phyloP scores from a whole-genome alignment of 2,113 vertebrate genomes.

The Ancistrus triradiatus region DNA sequence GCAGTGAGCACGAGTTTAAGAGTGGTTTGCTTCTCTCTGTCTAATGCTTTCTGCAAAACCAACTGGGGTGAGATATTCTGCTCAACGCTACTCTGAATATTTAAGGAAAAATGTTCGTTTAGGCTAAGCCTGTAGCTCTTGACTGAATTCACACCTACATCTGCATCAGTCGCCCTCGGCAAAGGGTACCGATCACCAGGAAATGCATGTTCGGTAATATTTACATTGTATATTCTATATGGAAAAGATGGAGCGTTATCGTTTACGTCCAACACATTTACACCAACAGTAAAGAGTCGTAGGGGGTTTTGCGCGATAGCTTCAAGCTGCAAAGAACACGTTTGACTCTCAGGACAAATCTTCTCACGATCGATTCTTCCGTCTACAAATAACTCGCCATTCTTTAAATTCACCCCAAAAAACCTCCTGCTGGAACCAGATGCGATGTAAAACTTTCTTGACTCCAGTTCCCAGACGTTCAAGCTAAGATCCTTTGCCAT shows the following conservation, averaged over 20 bases:
- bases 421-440: slow-evolving; percentile 50
- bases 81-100: slow-evolving; percentile 41
- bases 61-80: slow-evolving; percentile 41
- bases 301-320: slow-evolving; percentile 58
- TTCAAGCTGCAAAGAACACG: slow-evolving; percentile 64
- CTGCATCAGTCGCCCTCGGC: slow-evolving; percentile 57
- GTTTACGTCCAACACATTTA: slow-evolving; percentile 66
- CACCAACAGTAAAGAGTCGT: slow-evolving; percentile 57
- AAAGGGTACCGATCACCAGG: slow-evolving; percentile 57
- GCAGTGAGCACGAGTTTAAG: slow-evolving; percentile 49
- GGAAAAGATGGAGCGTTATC: slow-evolving; percentile 65
- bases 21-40: slow-evolving; percentile 47
- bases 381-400: slow-evolving; percentile 57
- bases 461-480: slow-evolving; percentile 53
- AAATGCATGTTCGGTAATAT: slow-evolving; percentile 52
- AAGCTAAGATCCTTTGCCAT: slow-evolving; percentile 68
- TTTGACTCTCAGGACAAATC: slow-evolving; percentile 55
- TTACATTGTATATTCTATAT: slow-evolving; percentile 32
- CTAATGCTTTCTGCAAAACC: slow-evolving; percentile 52
- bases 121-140: slow-evolving; percentile 62
- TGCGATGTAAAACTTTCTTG: slow-evolving; percentile 53
- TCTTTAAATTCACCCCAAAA: slow-evolving; percentile 62
- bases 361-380: slow-evolving; percentile 67
- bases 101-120: slow-evolving; percentile 66
- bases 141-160: slow-evolving; percentile 58